phyloP scores from a whole-genome alignment of 2,113 vertebrate genomes.

The Gambusia affinis region DNA sequence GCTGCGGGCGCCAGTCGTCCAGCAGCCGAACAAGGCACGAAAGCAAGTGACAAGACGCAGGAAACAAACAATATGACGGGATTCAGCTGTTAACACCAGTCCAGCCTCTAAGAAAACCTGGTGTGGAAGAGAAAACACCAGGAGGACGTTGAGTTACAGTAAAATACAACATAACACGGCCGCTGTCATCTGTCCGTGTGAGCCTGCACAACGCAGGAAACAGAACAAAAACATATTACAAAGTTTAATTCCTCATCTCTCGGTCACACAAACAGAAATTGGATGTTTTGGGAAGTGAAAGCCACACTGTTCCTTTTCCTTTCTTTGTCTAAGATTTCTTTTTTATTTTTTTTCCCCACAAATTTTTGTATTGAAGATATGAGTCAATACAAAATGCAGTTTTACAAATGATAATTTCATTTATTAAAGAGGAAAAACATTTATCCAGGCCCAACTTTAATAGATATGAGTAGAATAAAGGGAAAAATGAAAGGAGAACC shows the following conservation, averaged over 20 bases:
- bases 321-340: background rate
- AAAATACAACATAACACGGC: background rate
- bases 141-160: background rate
- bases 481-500: no score
- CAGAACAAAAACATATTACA: background rate
- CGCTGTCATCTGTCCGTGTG: background rate
- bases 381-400: no score
- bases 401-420: no score
- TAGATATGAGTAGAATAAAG: no score
- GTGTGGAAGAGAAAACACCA: background rate
- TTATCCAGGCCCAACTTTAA: no score
- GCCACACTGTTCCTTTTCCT: no score
- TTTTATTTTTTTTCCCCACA: no score
- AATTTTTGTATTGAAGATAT: no score
- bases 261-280: background rate
- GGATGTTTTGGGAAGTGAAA: no score
- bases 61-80: constrained; percentile 1
- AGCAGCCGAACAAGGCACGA: constrained; percentile 77
- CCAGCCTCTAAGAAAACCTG: background rate
- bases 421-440: no score
- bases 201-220: background rate
- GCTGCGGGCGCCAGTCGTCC: constrained; percentile 57
- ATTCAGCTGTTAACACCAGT: background rate
- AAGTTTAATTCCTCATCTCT: no score
- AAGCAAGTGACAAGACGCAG: constrained; percentile 48